Evolutionary conservation across 2,113 vertebrate genomes (phyloP).

Genomic region (Chunga burmeisteri): DNA sequence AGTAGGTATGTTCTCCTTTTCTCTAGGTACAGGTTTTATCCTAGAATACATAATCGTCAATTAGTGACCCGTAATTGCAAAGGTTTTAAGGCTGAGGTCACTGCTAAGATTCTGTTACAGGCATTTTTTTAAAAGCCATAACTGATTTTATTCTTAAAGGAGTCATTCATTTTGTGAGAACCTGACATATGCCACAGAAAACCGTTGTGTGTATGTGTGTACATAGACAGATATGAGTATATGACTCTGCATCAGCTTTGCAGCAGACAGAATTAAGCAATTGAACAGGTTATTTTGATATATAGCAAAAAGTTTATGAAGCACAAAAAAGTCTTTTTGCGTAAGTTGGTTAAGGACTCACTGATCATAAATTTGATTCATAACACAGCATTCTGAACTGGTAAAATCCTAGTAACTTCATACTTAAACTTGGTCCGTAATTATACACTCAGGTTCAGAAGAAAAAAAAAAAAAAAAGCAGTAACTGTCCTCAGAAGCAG

Average conservation of each 20-base stretch:
- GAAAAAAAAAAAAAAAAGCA: not conserved
- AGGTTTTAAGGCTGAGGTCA: constrained; percentile 24
- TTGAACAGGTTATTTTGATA: not conserved
- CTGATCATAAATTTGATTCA: not conserved
- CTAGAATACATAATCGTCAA: constrained; percentile 5
- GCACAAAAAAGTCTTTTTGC: not conserved
- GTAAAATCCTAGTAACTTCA: not conserved
- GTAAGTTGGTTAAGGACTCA: not conserved
- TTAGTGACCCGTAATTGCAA: not conserved
- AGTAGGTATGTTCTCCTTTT: not conserved
- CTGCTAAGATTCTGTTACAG: not conserved
- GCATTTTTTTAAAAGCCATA: not conserved
- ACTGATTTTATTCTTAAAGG: constrained; percentile 3
- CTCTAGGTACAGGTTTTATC: not conserved
- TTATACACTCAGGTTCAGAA: not conserved
- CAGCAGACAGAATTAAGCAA: not conserved
- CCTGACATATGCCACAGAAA: not conserved
- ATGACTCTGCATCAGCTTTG: not conserved
- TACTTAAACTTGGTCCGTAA: not conserved
- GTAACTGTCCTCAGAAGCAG: not conserved
- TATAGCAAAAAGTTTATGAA: not conserved
- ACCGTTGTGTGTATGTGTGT: fast-evolving
- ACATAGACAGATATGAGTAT: not conserved
- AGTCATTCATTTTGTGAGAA: not conserved
- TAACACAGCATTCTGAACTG: not conserved